Conservation (phyloP, 2,797 vertebrate species). For the Acropternis orthonyx region DNA sequence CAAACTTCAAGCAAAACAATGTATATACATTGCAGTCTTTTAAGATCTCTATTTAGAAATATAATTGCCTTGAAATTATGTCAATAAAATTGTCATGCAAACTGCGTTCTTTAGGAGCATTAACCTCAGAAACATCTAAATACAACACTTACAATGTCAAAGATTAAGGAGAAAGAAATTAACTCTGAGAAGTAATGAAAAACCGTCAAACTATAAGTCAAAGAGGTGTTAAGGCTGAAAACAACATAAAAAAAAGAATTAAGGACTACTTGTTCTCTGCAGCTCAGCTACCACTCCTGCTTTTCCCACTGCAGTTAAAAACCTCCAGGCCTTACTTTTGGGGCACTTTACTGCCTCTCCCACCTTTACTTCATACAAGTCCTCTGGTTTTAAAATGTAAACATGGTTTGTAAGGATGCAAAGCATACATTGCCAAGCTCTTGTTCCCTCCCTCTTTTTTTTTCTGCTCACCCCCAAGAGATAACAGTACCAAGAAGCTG, state of each 20-base stretch:
- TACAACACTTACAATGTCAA: not conserved
- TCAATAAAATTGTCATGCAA: not conserved
- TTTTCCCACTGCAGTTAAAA: not conserved
- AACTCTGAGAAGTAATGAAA: not conserved
- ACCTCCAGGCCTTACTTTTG: not conserved
- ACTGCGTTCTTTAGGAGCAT: not conserved
- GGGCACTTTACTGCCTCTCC: not conserved
- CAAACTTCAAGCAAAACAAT: not conserved
- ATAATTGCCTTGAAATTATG: not conserved
- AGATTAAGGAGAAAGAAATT: not conserved
- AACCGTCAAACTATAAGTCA: not conserved
- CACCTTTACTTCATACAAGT: not conserved
- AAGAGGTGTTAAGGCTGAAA: not conserved
- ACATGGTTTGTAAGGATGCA: fast-evolving
- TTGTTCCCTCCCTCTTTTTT: too few species aligned
- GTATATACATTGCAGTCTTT: not conserved
- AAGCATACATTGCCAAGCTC: not conserved
- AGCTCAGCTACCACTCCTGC: not conserved
- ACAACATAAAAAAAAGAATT: not conserved
- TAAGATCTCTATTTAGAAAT: not conserved
- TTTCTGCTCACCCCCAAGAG: not conserved
- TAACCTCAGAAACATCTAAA: not conserved
- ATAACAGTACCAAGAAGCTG: not conserved
- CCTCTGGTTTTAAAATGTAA: not conserved
- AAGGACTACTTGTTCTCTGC: not conserved